Evolutionary conservation across 2,888 invertebrate genomes (phyloP), one percentile per base, ranked within the genome.

Genomic region (Nebria salina): DNA sequence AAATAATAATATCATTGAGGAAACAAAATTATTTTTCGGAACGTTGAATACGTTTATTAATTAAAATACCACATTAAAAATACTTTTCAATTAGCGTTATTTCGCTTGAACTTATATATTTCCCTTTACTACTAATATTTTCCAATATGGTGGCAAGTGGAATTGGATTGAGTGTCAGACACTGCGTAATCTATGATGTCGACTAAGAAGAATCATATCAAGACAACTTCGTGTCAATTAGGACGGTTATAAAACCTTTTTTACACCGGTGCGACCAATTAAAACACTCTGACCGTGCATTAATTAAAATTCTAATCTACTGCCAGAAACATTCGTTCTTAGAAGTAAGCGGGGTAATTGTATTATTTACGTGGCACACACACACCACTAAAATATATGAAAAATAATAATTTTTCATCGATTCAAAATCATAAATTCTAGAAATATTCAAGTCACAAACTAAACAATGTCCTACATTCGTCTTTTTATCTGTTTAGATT

Each of bases 261-360:
- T 76, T 76, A 75, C 11, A 76, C 76, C 70, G 42, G 76, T 68
- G 68, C 68, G 42, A 70, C 76, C 76, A 76, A 76, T 76, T 76
- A 76, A 76, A 68, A 34, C 76, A 70, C 76, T 43, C 76, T 43
- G 76, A 34, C 20, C 43, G 42, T 65, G 68, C 68, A 43, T 70
- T 76, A 76, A 76, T 76, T 76, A 76, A 76, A 76, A 76, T 76
- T 43, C 70, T 66, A 76, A 76, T 76, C 76, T 76, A 41, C 65
- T 65, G 41, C 34, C 76, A 20, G 13, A 65, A 65, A 34, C 66
- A 76, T 76, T 66, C 65, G 76, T 76, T 76, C 76, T 76, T 65
- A 76, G 65, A 76, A 76, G 25, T 41, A 6, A 26, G 65, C 64
- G 13, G 34, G 26, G 66, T 76, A 76, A 76, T 76, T 76, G 76